These are phyloP conservation scores for Cantharis flavilabris DNA, from an alignment of 2,888 invertebrate genomes.

Conservation along the genomic window DNA sequence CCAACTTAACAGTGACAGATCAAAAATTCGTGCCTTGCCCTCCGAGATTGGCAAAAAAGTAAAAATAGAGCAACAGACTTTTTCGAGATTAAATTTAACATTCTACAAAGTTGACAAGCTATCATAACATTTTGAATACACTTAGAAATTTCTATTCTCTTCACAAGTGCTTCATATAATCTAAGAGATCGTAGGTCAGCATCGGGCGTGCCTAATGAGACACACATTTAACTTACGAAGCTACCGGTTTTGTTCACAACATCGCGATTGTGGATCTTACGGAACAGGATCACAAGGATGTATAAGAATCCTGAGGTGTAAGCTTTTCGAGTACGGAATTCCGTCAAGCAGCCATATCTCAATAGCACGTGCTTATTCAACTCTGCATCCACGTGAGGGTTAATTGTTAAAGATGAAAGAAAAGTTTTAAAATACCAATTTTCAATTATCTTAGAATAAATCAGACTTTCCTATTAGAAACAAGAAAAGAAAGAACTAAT, in stretches of 20 bases:
- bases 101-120: neutral
- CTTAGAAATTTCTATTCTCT: neutral
- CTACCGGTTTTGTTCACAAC: slow-evolving; percentile 14
- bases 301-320: slow-evolving; percentile 2
- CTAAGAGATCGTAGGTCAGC: slow-evolving; percentile 30
- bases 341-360: slow-evolving; percentile 33
- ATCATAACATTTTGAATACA: neutral
- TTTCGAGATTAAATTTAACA: too few species aligned
- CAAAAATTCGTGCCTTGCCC: neutral
- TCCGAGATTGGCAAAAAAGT: too few species aligned
- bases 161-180: slow-evolving; percentile 2
- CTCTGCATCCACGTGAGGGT: slow-evolving; percentile 20
- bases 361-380: slow-evolving; percentile 37
- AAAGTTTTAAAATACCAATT: neutral
- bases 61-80: too few species aligned
- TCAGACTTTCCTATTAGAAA: neutral
- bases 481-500: neutral
- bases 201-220: slow-evolving; percentile 34
- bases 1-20: neutral
- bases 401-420: slow-evolving; percentile 21
- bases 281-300: neutral
- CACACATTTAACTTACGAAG: slow-evolving; percentile 31
- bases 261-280: slow-evolving; percentile 12
- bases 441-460: neutral
- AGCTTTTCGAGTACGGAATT: slow-evolving; percentile 11